Evolutionary conservation across 2,797 vertebrate species (phyloP).

Genomic region (Poecilia gillii): DNA sequence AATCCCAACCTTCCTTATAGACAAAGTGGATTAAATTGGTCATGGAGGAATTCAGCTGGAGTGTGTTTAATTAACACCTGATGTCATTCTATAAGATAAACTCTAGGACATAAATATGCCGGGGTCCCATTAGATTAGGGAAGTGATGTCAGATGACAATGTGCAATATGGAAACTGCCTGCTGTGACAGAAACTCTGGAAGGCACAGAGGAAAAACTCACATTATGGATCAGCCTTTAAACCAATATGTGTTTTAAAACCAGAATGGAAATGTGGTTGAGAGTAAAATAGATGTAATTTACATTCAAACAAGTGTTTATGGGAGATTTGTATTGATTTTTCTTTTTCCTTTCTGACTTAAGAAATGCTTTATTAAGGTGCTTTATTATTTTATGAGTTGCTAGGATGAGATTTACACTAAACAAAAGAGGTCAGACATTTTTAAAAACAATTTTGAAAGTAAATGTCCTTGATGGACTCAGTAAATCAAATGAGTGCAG

Average conservation of each 20-base stretch:
- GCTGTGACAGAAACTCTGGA: slow-evolving; percentile 17
- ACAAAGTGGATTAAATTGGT: slow-evolving; percentile 65
- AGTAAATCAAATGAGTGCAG: background rate
- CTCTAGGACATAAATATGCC: slow-evolving; percentile 51
- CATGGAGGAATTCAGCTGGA: slow-evolving; percentile 62
- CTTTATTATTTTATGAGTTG: no score
- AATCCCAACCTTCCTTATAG: slow-evolving; percentile 37
- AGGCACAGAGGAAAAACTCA: background rate
- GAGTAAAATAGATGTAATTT: background rate
- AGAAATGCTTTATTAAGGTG: no score
- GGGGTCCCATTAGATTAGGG: slow-evolving; percentile 28
- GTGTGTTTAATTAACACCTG: slow-evolving; percentile 69
- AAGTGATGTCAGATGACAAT: slow-evolving; percentile 32
- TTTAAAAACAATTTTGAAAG: background rate
- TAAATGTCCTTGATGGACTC: background rate
- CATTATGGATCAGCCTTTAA: background rate
- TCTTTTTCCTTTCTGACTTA: no score
- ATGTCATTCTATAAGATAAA: slow-evolving; percentile 61
- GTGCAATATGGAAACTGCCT: slow-evolving; percentile 43
- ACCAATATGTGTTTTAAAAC: background rate
- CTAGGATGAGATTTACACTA: background rate
- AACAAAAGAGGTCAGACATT: background rate
- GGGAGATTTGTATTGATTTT: background rate
- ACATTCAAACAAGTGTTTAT: no score
- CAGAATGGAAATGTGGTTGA: background rate